These are phyloP conservation scores for Phyllostomus discolor DNA, from an alignment of 2,113 vertebrate species.

Conservation along the genomic window DNA sequence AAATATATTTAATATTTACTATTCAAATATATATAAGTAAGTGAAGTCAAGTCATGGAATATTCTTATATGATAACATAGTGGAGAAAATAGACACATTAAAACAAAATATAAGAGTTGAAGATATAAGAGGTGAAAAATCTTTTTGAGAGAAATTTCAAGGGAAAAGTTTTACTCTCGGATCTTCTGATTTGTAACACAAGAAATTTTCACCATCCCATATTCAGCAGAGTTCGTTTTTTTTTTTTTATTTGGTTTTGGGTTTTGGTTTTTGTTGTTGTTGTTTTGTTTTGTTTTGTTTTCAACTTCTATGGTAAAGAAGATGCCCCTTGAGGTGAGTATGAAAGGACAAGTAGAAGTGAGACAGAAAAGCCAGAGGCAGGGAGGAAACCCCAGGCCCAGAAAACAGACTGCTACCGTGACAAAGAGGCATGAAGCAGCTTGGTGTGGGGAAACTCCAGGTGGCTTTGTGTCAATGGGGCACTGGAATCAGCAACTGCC, in stretches of 20 bases:
- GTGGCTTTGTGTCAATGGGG: not conserved
- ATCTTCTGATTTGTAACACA: not conserved
- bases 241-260: not conserved
- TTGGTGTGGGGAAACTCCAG: not conserved
- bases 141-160: not conserved
- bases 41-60: not conserved
- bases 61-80: not conserved
- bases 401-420: not conserved
- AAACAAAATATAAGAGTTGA: not conserved
- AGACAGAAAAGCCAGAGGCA: not conserved
- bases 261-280: not conserved
- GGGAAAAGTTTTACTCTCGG: not conserved
- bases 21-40: not conserved
- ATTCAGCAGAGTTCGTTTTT: not conserved
- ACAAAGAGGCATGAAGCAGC: not conserved
- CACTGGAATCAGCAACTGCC: not conserved
- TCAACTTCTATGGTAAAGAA: not conserved
- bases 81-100: not conserved
- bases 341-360: not conserved
- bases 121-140: not conserved
- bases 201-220: not conserved
- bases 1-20: not conserved
- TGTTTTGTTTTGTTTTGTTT: not conserved
- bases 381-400: not conserved
- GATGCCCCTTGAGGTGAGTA: not conserved